Percentiles rank a stretch among this genome's conserved stretches.
Evolutionary conservation across 2,797 vertebrate genomes (phyloP).

Genomic region (Eulemur albifrons): DNA sequence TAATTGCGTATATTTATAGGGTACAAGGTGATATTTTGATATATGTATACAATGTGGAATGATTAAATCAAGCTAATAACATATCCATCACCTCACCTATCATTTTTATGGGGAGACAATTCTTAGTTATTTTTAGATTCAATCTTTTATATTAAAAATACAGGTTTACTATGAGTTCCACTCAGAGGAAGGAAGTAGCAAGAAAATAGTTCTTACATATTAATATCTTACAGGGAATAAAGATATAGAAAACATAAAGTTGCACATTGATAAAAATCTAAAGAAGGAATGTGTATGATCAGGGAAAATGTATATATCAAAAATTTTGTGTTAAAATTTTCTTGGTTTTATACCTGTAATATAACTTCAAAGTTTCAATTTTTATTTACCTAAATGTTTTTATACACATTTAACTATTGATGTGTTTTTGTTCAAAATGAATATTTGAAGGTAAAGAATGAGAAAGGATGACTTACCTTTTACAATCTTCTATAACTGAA

Average conservation of each 20-base stretch:
- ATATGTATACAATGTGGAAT: not conserved
- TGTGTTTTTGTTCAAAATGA: conserved; percentile 35
- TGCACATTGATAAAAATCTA: not conserved
- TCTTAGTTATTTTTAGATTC: not conserved
- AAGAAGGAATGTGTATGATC: not conserved
- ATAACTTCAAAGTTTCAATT: not conserved
- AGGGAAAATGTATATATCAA: not conserved
- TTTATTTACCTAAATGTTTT: conserved; percentile 13
- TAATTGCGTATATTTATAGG: not conserved
- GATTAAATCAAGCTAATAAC: not conserved
- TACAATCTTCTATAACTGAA: not conserved
- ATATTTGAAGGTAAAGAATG: conserved; percentile 2
- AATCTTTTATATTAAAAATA: not conserved
- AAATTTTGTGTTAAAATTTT: not conserved
- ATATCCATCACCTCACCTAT: not conserved
- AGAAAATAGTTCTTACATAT: not conserved
- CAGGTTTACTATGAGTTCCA: not conserved
- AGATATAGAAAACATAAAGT: not conserved
- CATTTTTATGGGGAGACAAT: not conserved
- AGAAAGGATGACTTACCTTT: not conserved
- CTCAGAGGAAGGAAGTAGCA: not conserved
- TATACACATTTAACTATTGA: not conserved
- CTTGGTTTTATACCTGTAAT: conserved; percentile 2
- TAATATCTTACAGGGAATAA: not conserved
- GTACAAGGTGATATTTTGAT: not conserved